These are phyloP conservation scores for Graptemys geographica DNA, from an alignment of 2,797 vertebrate species.

Conservation along the genomic window DNA sequence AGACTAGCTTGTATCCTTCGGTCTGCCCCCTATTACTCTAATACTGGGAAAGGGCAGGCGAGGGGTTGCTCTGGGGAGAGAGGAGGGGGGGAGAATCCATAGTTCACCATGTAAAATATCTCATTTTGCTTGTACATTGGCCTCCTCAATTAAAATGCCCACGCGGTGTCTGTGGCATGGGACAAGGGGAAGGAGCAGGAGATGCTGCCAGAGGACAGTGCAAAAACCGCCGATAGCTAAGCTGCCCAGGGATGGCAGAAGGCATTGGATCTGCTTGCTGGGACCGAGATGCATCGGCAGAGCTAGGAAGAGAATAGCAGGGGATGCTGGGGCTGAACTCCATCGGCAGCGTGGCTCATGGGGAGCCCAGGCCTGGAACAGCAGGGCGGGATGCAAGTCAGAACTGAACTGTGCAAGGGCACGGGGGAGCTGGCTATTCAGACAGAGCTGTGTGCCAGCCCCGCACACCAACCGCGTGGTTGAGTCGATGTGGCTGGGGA, in stretches of 20 bases:
- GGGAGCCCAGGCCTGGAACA: not conserved
- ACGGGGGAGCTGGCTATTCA: not conserved
- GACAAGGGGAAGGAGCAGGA: not conserved
- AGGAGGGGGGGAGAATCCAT: not conserved
- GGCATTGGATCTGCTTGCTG: not conserved
- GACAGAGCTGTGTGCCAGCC: not conserved
- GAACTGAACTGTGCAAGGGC: not conserved
- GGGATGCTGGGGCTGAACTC: not conserved
- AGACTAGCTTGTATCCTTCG: not conserved
- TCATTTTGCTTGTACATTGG: not conserved
- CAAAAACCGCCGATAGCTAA: not conserved
- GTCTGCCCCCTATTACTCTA: not conserved
- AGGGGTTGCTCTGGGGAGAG: not conserved
- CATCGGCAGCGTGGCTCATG: too few relatives aligned
- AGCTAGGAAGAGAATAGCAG: not conserved
- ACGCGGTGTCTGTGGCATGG: not conserved
- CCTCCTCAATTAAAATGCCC: not conserved
- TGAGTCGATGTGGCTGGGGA: not conserved
- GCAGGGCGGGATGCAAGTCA: not conserved
- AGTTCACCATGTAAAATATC: not conserved
- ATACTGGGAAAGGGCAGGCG: not conserved
- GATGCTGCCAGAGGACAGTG: not conserved
- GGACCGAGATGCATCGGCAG: too few relatives aligned
- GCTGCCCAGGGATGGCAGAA: not conserved
- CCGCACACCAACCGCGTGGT: rapidly evolving